Evolutionary conservation across 2,797 vertebrate species (phyloP).

Genomic region (Choloepus didactylus): DNA sequence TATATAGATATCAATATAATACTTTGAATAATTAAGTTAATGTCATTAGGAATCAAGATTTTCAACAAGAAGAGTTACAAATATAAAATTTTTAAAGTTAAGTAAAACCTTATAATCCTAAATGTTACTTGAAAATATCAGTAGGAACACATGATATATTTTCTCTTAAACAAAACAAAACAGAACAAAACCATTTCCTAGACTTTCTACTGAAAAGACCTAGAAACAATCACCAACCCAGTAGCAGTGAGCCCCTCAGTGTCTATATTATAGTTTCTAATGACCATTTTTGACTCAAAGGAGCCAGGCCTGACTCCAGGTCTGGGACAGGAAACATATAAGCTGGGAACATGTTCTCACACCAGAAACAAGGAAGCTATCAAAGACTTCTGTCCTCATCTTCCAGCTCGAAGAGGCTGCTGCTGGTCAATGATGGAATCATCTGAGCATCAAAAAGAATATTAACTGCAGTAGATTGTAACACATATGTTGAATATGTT

Average conservation of each 20-base stretch:
- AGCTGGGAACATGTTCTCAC: neutral
- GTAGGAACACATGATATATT: neutral
- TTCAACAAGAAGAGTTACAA: too few species aligned
- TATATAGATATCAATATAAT: too few species aligned
- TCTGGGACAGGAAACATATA: neutral
- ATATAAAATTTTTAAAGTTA: neutral
- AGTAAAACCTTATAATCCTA: slow-evolving; percentile 18
- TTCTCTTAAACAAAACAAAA: slow-evolving; percentile 8
- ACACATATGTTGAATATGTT: neutral
- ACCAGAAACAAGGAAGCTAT: neutral
- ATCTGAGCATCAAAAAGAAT: too few species aligned
- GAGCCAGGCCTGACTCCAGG: neutral
- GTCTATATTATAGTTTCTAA: too few species aligned
- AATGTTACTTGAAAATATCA: slow-evolving; percentile 14
- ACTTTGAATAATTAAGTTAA: too few species aligned
- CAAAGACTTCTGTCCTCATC: neutral
- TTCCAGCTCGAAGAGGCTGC: neutral
- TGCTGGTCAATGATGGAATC: neutral
- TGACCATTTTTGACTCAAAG: too few species aligned
- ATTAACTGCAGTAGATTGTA: neutral
- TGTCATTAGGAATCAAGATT: too few species aligned
- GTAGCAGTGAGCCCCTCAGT: too few species aligned
- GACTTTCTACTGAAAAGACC: too few species aligned
- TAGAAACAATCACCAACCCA: too few species aligned
- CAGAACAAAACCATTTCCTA: neutral